Percentiles rank a stretch among this genome's conserved stretches.
phyloP scores from a whole-genome alignment of 2,113 vertebrate species.

The Megalops atlanticus region DNA sequence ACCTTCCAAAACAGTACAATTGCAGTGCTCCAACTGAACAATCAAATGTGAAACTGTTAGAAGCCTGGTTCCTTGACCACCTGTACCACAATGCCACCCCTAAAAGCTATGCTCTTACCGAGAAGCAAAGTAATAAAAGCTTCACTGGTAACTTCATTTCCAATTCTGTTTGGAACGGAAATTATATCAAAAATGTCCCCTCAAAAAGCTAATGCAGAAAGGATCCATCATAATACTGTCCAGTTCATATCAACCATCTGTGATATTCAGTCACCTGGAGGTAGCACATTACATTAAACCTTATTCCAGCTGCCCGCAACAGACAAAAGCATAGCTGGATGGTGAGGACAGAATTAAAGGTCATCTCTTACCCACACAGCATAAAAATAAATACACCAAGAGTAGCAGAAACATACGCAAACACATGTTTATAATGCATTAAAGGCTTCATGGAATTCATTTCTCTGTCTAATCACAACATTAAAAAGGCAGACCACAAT shows the following conservation, averaged over 20 bases:
- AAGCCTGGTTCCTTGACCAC: too few species aligned
- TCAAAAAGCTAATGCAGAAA: too few species aligned
- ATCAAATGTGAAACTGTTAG: too few species aligned
- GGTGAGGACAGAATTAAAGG: background rate
- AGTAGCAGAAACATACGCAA: background rate
- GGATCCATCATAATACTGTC: too few species aligned
- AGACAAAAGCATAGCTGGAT: background rate
- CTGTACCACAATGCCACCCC: background rate
- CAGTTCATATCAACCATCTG: too few species aligned
- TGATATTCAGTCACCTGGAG: too few species aligned
- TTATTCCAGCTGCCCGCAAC: background rate
- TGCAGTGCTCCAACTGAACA: background rate
- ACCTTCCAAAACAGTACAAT: background rate
- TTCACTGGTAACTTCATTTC: background rate
- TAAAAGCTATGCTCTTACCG: background rate
- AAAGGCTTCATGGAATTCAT: background rate
- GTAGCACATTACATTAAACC: too few species aligned
- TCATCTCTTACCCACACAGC: background rate
- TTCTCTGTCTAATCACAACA: background rate
- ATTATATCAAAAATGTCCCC: too few species aligned
- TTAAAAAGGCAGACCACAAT: background rate
- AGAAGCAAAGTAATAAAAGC: background rate
- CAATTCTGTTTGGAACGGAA: background rate
- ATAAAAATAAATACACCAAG: background rate
- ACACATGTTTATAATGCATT: background rate